Conservation (phyloP, 2,888 invertebrate genomes). For the Eudasyphora cyanicolor region DNA sequence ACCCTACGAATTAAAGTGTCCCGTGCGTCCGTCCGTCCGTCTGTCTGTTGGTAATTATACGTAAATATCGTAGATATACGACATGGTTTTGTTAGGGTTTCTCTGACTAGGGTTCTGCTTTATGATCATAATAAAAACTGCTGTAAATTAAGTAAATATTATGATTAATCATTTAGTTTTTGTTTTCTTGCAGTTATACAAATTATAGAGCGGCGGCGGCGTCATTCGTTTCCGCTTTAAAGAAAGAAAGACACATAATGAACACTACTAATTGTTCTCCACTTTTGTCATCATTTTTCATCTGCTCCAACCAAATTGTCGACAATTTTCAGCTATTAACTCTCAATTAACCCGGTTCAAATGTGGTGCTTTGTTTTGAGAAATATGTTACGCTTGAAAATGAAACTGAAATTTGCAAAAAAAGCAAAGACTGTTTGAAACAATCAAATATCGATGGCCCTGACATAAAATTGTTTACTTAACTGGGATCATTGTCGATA, state of each 20-base stretch:
- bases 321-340: background rate
- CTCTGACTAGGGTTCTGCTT: background rate
- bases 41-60: too few species aligned
- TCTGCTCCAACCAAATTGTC: background rate
- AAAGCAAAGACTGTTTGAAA: background rate
- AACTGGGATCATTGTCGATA: background rate
- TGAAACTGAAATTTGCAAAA: background rate
- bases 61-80: too few species aligned
- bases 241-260: background rate
- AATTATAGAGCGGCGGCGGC: background rate
- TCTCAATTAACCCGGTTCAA: background rate
- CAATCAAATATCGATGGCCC: background rate
- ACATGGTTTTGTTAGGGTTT: background rate
- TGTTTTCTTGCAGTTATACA: too few species aligned
- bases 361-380: background rate
- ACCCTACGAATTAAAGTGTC: background rate
- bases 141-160: background rate
- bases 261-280: background rate
- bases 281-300: background rate
- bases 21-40: background rate
- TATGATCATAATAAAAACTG: background rate
- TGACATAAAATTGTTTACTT: background rate
- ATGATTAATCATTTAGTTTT: background rate
- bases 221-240: background rate
- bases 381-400: background rate